Base-by-base conservation (phyloP, 2,888 invertebrate genomes). In the Incurvaria masculella region DNA sequence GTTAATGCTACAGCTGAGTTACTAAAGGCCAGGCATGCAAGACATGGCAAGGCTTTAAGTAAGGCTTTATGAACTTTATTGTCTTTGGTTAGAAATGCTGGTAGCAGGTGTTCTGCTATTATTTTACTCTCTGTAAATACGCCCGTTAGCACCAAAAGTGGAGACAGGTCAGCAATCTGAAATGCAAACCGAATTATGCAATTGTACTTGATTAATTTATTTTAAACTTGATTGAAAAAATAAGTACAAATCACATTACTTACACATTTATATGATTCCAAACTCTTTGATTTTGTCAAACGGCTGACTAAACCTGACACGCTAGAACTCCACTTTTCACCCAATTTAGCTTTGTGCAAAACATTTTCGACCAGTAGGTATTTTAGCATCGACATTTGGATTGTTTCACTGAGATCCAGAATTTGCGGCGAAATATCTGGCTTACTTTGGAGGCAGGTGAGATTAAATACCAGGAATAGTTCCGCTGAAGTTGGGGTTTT, bases 71-170 rank as follows among this genome's bases (percentile, higher is more conserved):
- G 72, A n/a, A 69, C 44, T 3, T 59, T 59, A 42, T 50, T 27
- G 41, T 72, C 60, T 57, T 71, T 75, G 19, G 62, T 63, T 16
- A 70, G 57, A 46, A 76, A 66, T 2, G 68, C 69, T 49, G 76
- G 74, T 60, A 76, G 66, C 10, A 79, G 55, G 45, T 75, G 58
- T 23, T 78, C 74, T 19, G 68, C 69, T 40, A 79, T 69, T 8
- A 76, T 53, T 57, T 70, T 75, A 52, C 74, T 71, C 39, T 68
- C 60, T 23, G 72, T 65, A 38, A 61, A 58, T 5, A 63, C 58
- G 58, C 70, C 70, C 49, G 62, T 72, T 38, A 68, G 42, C 20
- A 75, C 51, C 10, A 79, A 48, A 18, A 75, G 58, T 21, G 74
- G 71, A 51, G 66, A 65, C 26, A 74, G 46, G 27, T 60, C 51